These are phyloP conservation scores for Drosophila malerkotliana DNA, from an alignment of 1,140 invertebrate genomes.

Conservation along the genomic window DNA sequence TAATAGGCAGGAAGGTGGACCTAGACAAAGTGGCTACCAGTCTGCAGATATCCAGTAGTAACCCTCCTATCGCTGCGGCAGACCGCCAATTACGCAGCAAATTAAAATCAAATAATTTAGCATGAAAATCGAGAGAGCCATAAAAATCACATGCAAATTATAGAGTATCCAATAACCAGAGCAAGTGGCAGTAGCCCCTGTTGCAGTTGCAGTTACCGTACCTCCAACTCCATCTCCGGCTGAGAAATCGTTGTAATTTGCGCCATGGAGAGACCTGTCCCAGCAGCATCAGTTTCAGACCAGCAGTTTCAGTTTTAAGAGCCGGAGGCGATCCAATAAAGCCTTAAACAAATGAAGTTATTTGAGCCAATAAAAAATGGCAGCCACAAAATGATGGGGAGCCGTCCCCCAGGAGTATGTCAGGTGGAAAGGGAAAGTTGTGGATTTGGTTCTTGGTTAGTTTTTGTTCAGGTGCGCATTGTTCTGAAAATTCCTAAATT, in stretches of 20 bases:
- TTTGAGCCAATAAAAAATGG: conserved; percentile 76
- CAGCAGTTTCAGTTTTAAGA: conserved; percentile 10
- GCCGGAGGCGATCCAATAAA: conserved; percentile 63
- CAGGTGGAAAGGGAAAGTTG: conserved; percentile 69
- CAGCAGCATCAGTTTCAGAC: conserved; percentile 5
- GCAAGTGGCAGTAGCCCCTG: conserved; percentile 20
- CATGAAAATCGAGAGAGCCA: conserved; percentile 69
- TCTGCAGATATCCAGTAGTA: conserved; percentile 4
- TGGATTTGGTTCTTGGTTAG: neutral
- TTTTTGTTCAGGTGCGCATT: conserved; percentile 14
- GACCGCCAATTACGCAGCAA: conserved; percentile 78
- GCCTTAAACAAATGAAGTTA: conserved; percentile 80
- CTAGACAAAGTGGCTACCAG: conserved; percentile 38
- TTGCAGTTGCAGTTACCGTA: neutral
- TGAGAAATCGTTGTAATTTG: conserved; percentile 78
- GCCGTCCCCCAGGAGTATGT: conserved; percentile 47
- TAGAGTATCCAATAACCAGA: conserved; percentile 58
- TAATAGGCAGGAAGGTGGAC: conserved; percentile 55
- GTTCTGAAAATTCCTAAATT: no score
- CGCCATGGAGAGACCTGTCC: conserved; percentile 47
- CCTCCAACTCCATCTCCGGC: conserved; percentile 6
- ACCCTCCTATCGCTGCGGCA: conserved; percentile 24
- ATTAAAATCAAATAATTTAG: conserved; percentile 83
- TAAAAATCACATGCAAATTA: conserved; percentile 84
- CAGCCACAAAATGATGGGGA: conserved; percentile 40